phyloP scores from a whole-genome alignment of 2,888 invertebrate genomes.

The Torymus texanus region DNA sequence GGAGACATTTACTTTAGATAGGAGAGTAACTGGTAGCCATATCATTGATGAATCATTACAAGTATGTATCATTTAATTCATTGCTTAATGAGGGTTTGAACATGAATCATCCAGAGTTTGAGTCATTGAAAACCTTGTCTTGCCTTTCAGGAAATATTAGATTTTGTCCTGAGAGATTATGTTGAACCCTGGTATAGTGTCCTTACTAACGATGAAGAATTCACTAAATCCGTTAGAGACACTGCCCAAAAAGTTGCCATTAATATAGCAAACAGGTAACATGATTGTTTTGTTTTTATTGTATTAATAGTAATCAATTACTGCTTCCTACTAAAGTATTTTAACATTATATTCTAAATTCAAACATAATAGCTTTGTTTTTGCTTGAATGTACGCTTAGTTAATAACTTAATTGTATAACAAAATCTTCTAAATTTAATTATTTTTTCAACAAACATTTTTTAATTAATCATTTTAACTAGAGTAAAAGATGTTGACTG shows the following conservation, averaged over 20 bases:
- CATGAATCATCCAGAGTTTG: background rate
- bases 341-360: no score
- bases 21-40: conserved; percentile 88
- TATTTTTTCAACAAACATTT: background rate
- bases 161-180: conserved; percentile 88
- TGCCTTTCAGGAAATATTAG: conserved; percentile 81
- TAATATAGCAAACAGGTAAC: conserved; percentile 78
- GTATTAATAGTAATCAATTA: no score
- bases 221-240: conserved; percentile 82
- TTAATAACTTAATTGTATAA: no score
- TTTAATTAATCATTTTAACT: conserved; percentile 12
- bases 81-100: conserved; percentile 14
- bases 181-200: conserved; percentile 85
- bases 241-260: conserved; percentile 84
- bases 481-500: conserved; percentile 91
- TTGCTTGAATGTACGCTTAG: no score
- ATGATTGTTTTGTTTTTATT: background rate
- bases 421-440: no score
- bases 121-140: conserved; percentile 20
- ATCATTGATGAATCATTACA: conserved; percentile 91
- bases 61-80: conserved; percentile 66
- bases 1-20: conserved; percentile 75
- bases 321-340: no score
- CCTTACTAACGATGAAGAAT: conserved; percentile 84
- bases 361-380: no score